phyloP scores from a whole-genome alignment of 2,113 vertebrate genomes.

The Astatoreochromis straeleni region DNA sequence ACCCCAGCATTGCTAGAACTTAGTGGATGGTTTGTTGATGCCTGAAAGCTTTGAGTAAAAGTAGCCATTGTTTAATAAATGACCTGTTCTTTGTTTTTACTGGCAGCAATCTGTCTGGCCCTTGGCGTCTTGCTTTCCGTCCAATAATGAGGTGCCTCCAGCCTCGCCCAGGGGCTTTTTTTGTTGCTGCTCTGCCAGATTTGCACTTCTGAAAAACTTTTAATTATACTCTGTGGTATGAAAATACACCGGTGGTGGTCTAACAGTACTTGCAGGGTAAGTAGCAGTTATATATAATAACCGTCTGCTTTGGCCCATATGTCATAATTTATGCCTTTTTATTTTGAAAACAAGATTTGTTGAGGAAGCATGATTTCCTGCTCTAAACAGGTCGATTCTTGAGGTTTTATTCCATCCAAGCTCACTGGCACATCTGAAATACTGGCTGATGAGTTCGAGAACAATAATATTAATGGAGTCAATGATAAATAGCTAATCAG shows the following conservation, averaged over 20 bases:
- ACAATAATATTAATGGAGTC: background rate
- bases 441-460: background rate
- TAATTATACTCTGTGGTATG: conserved; percentile 53
- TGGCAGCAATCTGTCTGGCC: conserved; percentile 54
- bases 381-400: background rate
- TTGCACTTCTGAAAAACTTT: conserved; percentile 52
- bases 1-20: background rate
- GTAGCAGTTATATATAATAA: conserved; percentile 21
- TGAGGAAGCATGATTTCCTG: background rate
- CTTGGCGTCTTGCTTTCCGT: conserved; percentile 21
- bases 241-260: conserved; percentile 20
- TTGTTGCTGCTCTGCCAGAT: conserved; percentile 46
- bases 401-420: background rate
- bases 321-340: background rate
- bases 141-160: conserved; percentile 60
- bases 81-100: conserved; percentile 13
- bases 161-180: conserved; percentile 34
- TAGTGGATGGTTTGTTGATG: conserved; percentile 9
- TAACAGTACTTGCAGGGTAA: background rate
- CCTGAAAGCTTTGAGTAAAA: conserved; percentile 30
- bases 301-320: background rate
- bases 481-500: conserved; percentile 41
- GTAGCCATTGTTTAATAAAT: conserved; percentile 46
- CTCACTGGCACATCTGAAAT: background rate
- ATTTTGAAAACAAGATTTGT: background rate